phyloP scores from a whole-genome alignment of 2,113 vertebrate genomes.

The Peromyscus polionotus region DNA sequence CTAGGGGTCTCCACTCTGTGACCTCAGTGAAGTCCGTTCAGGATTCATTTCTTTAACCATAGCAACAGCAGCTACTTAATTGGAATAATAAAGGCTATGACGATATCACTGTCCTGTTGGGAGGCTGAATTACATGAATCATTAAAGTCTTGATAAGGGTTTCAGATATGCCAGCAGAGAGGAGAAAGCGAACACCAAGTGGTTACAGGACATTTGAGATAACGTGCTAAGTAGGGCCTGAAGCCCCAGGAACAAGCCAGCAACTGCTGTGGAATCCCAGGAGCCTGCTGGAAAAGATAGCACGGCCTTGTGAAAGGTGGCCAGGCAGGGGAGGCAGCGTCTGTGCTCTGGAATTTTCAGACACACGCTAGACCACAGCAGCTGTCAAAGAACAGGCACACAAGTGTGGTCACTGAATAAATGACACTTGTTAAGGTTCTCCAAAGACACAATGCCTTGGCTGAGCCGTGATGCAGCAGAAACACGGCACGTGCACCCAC shows the following conservation, averaged over 20 bases:
- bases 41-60: conserved; percentile 46
- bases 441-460: neutral
- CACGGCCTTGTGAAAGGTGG: neutral
- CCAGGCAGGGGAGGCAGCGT: neutral
- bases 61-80: conserved; percentile 63
- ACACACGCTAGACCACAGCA: neutral
- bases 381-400: neutral
- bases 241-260: neutral
- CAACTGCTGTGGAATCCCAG: neutral
- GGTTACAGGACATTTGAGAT: conserved; percentile 14
- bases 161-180: conserved; percentile 20
- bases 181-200: neutral
- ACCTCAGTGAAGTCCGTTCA: neutral
- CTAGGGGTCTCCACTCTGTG: neutral
- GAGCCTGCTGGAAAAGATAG: neutral
- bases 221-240: neutral
- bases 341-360: conserved; percentile 9
- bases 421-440: neutral
- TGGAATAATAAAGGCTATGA: conserved; percentile 72
- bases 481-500: accelerated
- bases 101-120: conserved; percentile 63
- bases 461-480: neutral
- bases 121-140: conserved; percentile 62
- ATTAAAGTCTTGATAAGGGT: conserved; percentile 71
- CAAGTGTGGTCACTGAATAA: neutral